Percentiles rank a stretch among this genome's conserved stretches.
Evolutionary conservation across 2,888 invertebrate genomes (phyloP).

Genomic region (Xanthia icteritia): DNA sequence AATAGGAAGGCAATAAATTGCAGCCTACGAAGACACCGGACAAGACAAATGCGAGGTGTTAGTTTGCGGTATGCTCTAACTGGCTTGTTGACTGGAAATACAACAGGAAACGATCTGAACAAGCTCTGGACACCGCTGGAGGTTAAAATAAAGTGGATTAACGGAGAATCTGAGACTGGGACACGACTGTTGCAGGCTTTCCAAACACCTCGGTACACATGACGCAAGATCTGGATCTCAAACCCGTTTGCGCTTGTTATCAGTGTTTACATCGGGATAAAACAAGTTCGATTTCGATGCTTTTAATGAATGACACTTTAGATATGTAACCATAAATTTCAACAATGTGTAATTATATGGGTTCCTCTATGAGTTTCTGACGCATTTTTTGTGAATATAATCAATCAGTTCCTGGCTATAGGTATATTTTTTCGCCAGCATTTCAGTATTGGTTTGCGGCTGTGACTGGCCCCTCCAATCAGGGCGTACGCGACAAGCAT

Average conservation of each 20-base stretch:
- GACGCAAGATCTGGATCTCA: slow-evolving; percentile 61
- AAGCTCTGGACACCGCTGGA: slow-evolving; percentile 63
- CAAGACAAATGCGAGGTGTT: slow-evolving; percentile 82
- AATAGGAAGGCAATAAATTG: slow-evolving; percentile 81
- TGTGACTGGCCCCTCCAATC: slow-evolving; percentile 73
- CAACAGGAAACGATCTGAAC: slow-evolving; percentile 73
- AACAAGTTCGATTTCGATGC: slow-evolving; percentile 26
- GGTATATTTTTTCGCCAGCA: slow-evolving; percentile 14
- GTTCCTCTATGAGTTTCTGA: background rate
- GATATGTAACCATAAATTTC: slow-evolving; percentile 3
- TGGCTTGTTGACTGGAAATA: slow-evolving; percentile 74
- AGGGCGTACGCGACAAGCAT: slow-evolving; percentile 72
- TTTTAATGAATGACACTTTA: slow-evolving; percentile 15
- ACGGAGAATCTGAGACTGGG: slow-evolving; percentile 65
- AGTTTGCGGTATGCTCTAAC: slow-evolving; percentile 71
- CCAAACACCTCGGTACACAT: slow-evolving; percentile 60
- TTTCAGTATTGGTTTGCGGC: slow-evolving; percentile 66
- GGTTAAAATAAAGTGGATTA: slow-evolving; percentile 71
- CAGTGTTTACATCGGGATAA: slow-evolving; percentile 48
- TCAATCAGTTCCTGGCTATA: background rate
- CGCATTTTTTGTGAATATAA: background rate
- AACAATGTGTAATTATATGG: background rate
- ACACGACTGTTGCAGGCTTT: slow-evolving; percentile 67
- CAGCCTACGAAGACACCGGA: slow-evolving; percentile 78
- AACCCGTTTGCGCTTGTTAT: slow-evolving; percentile 49